Evolutionary conservation across 2,797 vertebrate genomes (phyloP).

Genomic region (Coregonus suidteri): DNA sequence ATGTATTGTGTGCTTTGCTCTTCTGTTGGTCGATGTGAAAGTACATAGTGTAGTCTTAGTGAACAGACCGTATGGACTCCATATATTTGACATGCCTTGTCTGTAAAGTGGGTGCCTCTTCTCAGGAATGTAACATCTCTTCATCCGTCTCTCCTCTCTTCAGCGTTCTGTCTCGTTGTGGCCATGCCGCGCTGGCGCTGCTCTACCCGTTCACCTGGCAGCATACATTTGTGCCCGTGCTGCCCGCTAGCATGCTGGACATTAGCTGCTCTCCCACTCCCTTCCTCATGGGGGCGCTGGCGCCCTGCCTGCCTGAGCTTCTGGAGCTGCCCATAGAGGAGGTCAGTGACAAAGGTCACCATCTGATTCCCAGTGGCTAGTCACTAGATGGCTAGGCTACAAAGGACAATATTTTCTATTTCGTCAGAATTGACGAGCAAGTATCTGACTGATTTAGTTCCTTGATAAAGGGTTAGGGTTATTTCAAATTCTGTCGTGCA

Average conservation of each 20-base stretch:
- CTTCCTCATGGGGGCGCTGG: conserved; percentile 92
- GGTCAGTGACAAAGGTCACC: conserved; percentile 74
- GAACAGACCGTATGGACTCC: neutral
- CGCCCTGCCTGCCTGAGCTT: conserved; percentile 87
- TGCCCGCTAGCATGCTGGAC: conserved; percentile 94
- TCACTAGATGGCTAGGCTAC: neutral
- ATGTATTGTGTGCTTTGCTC: neutral
- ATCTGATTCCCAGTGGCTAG: no score
- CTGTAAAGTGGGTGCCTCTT: neutral
- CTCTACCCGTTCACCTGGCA: conserved; percentile 98
- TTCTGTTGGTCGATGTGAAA: no score
- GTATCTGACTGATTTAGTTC: no score
- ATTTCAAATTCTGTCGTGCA: neutral
- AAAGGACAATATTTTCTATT: no score
- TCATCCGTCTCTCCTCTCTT: neutral
- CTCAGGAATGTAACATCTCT: neutral
- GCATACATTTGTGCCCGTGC: conserved; percentile 94
- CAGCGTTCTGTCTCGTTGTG: conserved; percentile 90
- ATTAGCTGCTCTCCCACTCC: conserved; percentile 97
- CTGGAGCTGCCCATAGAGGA: conserved; percentile 94
- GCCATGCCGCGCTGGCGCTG: conserved; percentile 87
- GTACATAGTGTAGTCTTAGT: neutral
- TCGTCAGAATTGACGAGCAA: no score
- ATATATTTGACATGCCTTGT: no score
- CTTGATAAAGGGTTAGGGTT: neutral